A percentile compares a stretch with the other conserved stretches of the same genome.
Conservation (phyloP, 2,797 vertebrate species). For the Prunella strophiata region DNA sequence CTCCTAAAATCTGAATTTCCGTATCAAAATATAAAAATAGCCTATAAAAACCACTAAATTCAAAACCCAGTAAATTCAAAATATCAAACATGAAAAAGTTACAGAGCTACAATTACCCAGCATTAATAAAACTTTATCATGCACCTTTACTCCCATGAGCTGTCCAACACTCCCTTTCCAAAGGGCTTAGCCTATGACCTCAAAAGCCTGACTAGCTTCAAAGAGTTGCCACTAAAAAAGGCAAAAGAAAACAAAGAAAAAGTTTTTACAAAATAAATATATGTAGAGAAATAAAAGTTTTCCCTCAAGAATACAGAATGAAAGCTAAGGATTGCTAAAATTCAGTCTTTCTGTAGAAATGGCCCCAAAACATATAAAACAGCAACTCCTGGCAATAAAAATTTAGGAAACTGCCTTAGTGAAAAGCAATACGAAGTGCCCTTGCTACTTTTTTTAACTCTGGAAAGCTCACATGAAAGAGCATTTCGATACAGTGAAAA, state of each 20-base stretch:
- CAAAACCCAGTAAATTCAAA: neutral
- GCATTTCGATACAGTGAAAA: neutral
- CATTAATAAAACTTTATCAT: neutral
- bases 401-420: neutral
- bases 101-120: neutral
- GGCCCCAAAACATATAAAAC: neutral
- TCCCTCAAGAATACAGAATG: neutral
- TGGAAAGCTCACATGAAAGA: neutral
- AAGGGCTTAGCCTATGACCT: neutral
- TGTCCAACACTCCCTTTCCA: neutral
- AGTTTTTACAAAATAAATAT: accelerated
- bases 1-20: neutral
- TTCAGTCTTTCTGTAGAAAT: neutral
- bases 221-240: neutral
- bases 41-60: neutral
- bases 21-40: neutral
- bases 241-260: neutral
- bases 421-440: neutral
- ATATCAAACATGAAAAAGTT: neutral
- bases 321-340: neutral
- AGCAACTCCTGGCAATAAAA: neutral
- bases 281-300: neutral
- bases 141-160: neutral
- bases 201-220: neutral
- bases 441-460: neutral